Conservation (phyloP, 2,797 vertebrate species). For the Muscicapa striata region DNA sequence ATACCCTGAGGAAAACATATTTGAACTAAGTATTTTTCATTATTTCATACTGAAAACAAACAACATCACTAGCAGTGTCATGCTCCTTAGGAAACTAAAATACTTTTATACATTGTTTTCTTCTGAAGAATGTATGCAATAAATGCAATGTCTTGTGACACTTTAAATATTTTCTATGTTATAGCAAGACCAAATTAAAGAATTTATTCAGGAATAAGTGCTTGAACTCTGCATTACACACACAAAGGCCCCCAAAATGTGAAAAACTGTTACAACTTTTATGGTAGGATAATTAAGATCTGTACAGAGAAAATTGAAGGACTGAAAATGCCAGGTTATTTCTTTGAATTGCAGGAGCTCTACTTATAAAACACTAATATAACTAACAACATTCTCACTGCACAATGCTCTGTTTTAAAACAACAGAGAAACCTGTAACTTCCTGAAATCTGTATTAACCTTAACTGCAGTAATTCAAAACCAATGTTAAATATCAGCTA, state of each 20-base stretch:
- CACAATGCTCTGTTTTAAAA: constrained; percentile 32
- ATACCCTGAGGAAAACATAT: background rate
- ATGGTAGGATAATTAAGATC: background rate
- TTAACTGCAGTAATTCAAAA: background rate
- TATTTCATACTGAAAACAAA: background rate
- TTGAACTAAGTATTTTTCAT: background rate
- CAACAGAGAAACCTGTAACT: background rate
- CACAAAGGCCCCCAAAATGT: background rate
- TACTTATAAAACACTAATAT: background rate
- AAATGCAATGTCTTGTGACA: background rate
- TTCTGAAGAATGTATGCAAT: fast-evolving
- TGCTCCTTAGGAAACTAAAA: background rate
- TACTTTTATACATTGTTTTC: background rate
- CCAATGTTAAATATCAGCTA: constrained; percentile 6
- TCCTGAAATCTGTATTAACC: constrained; percentile 14
- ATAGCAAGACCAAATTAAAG: background rate
- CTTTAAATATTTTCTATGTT: background rate
- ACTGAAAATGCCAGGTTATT: background rate
- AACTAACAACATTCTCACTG: background rate
- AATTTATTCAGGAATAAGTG: background rate
- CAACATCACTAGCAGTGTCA: background rate
- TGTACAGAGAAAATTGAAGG: background rate
- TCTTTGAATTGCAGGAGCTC: background rate
- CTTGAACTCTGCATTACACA: background rate
- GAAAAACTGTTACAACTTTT: background rate